phyloP scores from a whole-genome alignment of 2,797 vertebrate genomes.

The Acropternis orthonyx region DNA sequence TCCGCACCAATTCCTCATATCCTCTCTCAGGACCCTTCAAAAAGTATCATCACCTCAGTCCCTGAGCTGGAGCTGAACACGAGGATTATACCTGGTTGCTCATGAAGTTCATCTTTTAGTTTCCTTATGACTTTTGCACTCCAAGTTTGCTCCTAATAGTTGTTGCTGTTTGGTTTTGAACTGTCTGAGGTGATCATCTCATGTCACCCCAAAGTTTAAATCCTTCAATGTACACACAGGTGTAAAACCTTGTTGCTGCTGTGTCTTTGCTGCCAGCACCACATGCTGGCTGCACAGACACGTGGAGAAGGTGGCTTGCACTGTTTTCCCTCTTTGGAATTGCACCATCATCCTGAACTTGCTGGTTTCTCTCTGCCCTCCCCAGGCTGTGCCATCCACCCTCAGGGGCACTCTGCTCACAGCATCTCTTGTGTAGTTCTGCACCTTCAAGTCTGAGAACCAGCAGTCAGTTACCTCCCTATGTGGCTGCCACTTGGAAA shows the following conservation, averaged over 20 bases:
- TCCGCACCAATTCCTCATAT: background rate
- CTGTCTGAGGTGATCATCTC: background rate
- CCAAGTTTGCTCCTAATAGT: accelerated
- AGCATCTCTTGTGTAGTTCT: background rate
- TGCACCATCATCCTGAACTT: background rate
- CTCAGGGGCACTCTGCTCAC: background rate
- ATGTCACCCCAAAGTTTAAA: background rate
- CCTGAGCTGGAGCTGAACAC: background rate
- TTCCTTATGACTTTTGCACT: background rate
- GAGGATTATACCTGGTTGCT: background rate
- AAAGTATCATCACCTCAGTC: background rate
- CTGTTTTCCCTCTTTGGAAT: background rate
- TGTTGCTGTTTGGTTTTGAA: background rate
- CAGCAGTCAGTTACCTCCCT: background rate
- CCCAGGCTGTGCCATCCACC: background rate
- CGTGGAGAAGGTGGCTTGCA: accelerated
- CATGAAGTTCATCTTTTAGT: background rate
- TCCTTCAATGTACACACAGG: accelerated
- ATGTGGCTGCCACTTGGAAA: accelerated
- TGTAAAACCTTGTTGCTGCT: background rate
- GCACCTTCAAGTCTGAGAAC: background rate
- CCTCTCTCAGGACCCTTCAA: background rate
- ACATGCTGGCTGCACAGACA: background rate
- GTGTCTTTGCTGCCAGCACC: background rate
- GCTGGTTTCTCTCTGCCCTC: background rate